Conservation (phyloP, 2,113 vertebrate genomes). For the Urocynchramus pylzowi region DNA sequence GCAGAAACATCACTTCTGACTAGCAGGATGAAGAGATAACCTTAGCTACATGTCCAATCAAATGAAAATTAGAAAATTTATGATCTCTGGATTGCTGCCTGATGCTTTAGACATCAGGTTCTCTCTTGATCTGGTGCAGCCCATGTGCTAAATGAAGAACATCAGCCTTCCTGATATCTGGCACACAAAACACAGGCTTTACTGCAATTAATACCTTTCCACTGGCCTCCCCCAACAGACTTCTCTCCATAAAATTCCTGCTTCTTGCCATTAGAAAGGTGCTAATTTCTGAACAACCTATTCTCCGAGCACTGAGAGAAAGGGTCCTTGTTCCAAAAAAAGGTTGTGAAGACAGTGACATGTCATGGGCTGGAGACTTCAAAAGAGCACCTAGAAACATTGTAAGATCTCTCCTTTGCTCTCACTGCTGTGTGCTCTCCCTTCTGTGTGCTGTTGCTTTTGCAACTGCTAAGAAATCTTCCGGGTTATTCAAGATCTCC, state of each 20-base stretch:
- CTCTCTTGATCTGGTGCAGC: not conserved
- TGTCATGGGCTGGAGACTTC: not conserved
- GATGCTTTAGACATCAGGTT: not conserved
- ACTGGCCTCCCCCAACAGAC: not conserved
- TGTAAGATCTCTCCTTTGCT: not conserved
- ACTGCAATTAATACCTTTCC: not conserved
- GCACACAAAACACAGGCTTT: accelerated
- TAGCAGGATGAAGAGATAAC: not conserved
- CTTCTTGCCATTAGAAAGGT: not conserved
- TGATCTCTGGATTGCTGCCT: not conserved
- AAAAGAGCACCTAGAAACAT: not conserved
- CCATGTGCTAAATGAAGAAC: not conserved
- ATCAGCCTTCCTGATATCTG: not conserved
- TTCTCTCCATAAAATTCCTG: not conserved
- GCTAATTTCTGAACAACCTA: accelerated
- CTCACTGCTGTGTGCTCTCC: not conserved
- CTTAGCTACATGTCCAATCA: accelerated
- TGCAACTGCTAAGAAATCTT: not conserved
- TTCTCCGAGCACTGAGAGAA: not conserved
- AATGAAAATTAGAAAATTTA: not conserved
- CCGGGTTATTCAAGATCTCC: not conserved
- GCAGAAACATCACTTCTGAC: not conserved
- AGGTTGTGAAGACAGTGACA: accelerated
- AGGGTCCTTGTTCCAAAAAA: not conserved
- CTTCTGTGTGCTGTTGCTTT: too few species aligned